Base-by-base conservation (phyloP, 2,113 vertebrate species). In the Python bivittatus region DNA sequence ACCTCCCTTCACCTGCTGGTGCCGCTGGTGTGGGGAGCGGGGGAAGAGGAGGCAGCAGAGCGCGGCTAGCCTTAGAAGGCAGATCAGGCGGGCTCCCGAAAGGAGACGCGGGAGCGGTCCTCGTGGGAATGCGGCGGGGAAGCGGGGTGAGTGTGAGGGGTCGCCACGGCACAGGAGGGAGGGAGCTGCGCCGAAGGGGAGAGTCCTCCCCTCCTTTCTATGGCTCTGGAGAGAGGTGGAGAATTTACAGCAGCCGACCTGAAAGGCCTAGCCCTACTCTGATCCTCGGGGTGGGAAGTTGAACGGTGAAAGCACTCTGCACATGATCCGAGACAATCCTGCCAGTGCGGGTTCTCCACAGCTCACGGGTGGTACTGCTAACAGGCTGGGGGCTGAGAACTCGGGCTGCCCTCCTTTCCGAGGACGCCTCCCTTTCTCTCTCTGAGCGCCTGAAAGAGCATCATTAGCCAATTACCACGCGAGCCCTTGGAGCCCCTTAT, bases 401-500 rank as follows among this genome's bases (percentile, higher is more conserved):
- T 87, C 22, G 27, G 57, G 87, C 23, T 15, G 11, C 29, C 42
- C 20, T 23, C 6, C 44, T 83, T 42, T 42, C 33, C 33, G 22
- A 83, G 56, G 68, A 23, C 27, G 54, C 38, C n/a, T 79, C 22
- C 3, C 33, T 23, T 6, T 53, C 10, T 53, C 11, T 2, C 88
- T 22, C 98, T 98, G 98, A 98, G 98, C 99, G 98, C 98, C 98
- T 7, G 98, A 98, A 98, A 97, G 97, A 98, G 98, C 98, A 98
- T 99, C 98, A 98, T 98, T 98, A 99, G 98, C 98, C 98, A 99
- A 98, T 99, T 98, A 98, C 97, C 97, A 97, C 96, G 95, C 96
- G 98, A 98, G 98, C 98, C 98, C 98, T 98, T 98, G 98, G 96
- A 95, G 20, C 7, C 68, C 68, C 48, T 48, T 27, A 97, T 27